Evolutionary conservation across 1,140 invertebrate species (phyloP).

Genomic region (Drosophila cardini): DNA sequence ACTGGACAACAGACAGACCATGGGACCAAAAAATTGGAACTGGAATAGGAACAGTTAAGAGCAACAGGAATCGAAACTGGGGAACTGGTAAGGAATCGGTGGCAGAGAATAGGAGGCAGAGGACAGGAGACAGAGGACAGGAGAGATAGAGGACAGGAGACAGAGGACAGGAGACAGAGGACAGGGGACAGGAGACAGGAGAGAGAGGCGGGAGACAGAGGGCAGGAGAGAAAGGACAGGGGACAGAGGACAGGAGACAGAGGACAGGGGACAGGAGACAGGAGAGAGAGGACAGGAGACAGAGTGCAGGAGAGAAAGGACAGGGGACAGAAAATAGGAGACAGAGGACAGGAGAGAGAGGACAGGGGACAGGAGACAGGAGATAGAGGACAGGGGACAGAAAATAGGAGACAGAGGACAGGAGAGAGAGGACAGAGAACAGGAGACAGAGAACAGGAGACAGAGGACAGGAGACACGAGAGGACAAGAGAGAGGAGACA

Average conservation of each 20-base stretch:
- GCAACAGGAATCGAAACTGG: not conserved
- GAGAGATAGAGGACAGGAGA: not conserved
- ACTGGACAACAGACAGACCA: conserved; percentile 10
- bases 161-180: not conserved
- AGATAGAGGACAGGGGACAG: no score
- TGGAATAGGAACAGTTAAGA: conserved; percentile 9
- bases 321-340: no score
- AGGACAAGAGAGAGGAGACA: not conserved
- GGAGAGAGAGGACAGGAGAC: not conserved
- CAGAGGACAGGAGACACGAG: no score
- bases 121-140: not conserved
- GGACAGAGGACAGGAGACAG: not conserved
- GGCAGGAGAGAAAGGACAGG: not conserved
- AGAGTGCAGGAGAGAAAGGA: not conserved
- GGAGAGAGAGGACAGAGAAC: not conserved
- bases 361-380: no score
- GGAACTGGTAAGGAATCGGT: no score
- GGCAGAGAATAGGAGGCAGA: not conserved
- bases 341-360: not conserved
- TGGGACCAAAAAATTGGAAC: not conserved
- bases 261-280: not conserved
- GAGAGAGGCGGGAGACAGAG: not conserved
- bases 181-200: not conserved
- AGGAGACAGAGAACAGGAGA: not conserved
- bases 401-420: not conserved